These are phyloP conservation scores for Sesamia inferens DNA, from an alignment of 2,888 invertebrate species.

Conservation along the genomic window DNA sequence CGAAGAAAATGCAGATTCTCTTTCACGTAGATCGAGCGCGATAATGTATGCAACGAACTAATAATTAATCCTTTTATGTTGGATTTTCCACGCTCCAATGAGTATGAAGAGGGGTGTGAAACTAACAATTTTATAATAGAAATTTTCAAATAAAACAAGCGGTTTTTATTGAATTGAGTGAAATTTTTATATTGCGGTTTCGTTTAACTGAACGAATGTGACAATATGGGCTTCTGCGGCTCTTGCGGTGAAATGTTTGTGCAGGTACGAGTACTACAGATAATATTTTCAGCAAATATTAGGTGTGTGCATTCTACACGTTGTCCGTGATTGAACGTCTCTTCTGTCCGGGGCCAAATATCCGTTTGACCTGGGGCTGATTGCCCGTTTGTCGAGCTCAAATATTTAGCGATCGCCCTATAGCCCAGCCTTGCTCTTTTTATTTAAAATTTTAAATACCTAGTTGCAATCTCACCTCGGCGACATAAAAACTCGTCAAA, in stretches of 20 bases:
- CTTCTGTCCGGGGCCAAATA: background rate
- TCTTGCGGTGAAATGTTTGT: constrained; percentile 3
- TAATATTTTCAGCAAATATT: constrained; percentile 24
- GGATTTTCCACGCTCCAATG: background rate
- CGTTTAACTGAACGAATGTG: background rate
- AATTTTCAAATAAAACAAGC: background rate
- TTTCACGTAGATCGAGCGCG: background rate
- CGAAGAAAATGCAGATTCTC: constrained; percentile 4
- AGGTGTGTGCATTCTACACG: background rate
- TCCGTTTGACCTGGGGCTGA: background rate
- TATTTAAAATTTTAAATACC: no score
- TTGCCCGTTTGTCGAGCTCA: background rate
- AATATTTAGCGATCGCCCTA: background rate
- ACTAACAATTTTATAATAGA: background rate
- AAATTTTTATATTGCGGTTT: background rate
- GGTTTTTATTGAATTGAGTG: background rate
- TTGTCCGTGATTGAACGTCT: background rate
- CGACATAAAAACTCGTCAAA: no score
- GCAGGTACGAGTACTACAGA: background rate
- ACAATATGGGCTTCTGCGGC: background rate
- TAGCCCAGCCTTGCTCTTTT: no score
- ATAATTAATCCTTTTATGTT: background rate
- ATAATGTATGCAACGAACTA: constrained; percentile 7
- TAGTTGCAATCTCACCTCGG: no score
- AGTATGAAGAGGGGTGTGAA: background rate